A percentile compares a stretch with the other conserved stretches of the same genome.
Evolutionary conservation across 2,113 vertebrate genomes (phyloP).

Genomic region (Chaetura pelagica): DNA sequence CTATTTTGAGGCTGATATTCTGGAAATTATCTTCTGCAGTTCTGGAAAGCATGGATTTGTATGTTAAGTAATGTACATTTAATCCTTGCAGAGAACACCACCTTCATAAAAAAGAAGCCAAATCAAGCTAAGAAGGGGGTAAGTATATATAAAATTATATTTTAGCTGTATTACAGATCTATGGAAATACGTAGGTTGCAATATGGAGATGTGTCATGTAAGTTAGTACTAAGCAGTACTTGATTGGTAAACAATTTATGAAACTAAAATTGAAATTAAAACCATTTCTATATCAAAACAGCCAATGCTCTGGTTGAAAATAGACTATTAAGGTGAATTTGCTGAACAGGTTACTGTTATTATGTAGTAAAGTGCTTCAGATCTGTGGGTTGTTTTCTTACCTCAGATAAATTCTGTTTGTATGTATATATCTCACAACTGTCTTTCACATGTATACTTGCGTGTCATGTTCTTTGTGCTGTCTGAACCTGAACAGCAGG

Average conservation of each 20-base stretch:
- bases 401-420: not conserved
- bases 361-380: not conserved
- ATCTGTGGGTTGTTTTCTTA: not conserved
- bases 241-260: not conserved
- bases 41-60: not conserved
- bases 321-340: not conserved
- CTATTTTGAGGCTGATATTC: not conserved
- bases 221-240: not conserved
- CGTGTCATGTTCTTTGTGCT: not conserved
- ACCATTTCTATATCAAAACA: not conserved
- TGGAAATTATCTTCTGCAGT: not conserved
- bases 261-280: not conserved
- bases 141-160: conserved; percentile 21
- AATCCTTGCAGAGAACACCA: conserved; percentile 73
- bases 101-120: conserved; percentile 83
- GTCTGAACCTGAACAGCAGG: not conserved
- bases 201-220: not conserved
- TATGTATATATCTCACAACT: not conserved
- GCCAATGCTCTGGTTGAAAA: not conserved
- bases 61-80: not conserved
- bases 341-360: not conserved
- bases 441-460: not conserved
- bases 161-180: not conserved
- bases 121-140: conserved; percentile 79
- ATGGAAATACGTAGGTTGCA: not conserved